These are phyloP conservation scores for Steinernema khuongi DNA, from an alignment of 1,140 invertebrate genomes.

Conservation along the genomic window DNA sequence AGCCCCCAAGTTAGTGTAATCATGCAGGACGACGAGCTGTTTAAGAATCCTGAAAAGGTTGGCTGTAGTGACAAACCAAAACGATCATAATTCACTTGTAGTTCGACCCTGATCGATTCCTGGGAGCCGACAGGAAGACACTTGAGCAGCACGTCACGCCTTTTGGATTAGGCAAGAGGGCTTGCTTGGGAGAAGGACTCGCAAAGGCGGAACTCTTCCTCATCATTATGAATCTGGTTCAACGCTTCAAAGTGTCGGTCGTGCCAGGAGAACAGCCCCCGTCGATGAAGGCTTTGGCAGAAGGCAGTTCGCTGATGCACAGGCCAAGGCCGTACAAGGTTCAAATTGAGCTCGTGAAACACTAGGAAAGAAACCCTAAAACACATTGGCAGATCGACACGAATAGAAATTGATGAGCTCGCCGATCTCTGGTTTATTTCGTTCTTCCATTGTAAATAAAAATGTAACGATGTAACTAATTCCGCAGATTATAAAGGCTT, in stretches of 20 bases:
- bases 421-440: no score
- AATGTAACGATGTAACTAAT: no score
- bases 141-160: conserved; percentile 24
- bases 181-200: conserved; percentile 31
- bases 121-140: conserved; percentile 10
- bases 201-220: conserved; percentile 30
- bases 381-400: no score
- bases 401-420: no score
- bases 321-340: neutral
- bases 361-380: neutral
- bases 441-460: no score
- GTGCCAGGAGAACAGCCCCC: neutral
- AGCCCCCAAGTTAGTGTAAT: neutral
- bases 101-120: conserved; percentile 28
- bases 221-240: conserved; percentile 2
- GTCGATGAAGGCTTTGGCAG: neutral
- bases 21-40: neutral
- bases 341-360: neutral
- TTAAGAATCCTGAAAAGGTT: conserved; percentile 1
- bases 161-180: conserved; percentile 34
- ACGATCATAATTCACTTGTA: no score
- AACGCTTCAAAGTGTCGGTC: neutral
- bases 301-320: neutral
- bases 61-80: neutral
- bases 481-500: no score